A percentile compares a stretch with the other conserved stretches of the same genome.
Conservation (phyloP, 2,797 vertebrate species). For the Borostomias antarcticus region DNA sequence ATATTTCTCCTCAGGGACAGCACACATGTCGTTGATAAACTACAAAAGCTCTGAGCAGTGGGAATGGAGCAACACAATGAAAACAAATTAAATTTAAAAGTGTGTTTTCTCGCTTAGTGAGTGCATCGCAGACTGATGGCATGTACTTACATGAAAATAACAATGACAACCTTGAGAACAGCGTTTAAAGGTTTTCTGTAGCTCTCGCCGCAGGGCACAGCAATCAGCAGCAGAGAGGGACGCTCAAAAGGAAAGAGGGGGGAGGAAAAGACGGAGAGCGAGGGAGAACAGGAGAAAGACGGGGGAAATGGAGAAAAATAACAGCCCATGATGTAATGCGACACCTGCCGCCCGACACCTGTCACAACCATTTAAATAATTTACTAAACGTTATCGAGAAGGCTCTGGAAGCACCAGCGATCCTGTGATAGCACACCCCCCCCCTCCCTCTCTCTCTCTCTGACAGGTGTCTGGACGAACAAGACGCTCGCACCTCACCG, state of each 20-base stretch:
- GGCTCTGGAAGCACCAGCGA: constrained; percentile 42
- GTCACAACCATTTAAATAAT: constrained; percentile 59
- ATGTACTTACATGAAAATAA: constrained; percentile 33
- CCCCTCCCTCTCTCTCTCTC: constrained; percentile 19
- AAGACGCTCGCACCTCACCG: constrained; percentile 29
- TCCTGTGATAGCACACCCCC: constrained; percentile 31
- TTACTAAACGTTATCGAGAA: constrained; percentile 45
- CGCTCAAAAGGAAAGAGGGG: constrained; percentile 15
- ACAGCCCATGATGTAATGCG: constrained; percentile 51
- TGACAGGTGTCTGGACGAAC: constrained; percentile 47
- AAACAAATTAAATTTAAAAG: constrained; percentile 28
- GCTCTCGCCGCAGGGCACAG: constrained; percentile 47
- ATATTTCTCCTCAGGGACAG: no score
- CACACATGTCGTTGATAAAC: constrained; percentile 55
- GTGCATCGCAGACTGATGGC: constrained; percentile 26
- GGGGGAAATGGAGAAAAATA: constrained; percentile 34
- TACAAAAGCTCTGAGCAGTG: constrained; percentile 62
- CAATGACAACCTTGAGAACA: constrained; percentile 52
- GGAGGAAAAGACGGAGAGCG: constrained; percentile 45
- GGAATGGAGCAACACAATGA: constrained; percentile 46
- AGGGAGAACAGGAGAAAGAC: constrained; percentile 48
- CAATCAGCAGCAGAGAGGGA: constrained; percentile 50
- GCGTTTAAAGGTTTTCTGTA: constrained; percentile 37
- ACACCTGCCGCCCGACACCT: constrained; percentile 68
- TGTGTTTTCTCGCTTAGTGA: no score